phyloP scores from a whole-genome alignment of 2,888 invertebrate species.

The Epirrhoe tristata region DNA sequence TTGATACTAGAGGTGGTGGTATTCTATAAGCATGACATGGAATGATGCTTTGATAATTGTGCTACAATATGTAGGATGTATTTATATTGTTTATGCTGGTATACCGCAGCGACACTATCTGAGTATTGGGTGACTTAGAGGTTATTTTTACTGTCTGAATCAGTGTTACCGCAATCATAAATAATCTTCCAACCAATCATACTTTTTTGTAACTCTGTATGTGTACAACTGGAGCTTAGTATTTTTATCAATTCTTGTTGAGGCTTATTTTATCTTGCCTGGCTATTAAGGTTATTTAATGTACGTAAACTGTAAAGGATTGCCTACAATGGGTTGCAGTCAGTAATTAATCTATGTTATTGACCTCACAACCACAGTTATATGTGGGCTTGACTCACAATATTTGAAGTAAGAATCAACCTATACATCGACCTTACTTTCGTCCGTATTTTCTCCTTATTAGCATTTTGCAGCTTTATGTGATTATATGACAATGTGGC shows the following conservation, averaged over 20 bases:
- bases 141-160: neutral
- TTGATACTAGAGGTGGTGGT: slow-evolving; percentile 6
- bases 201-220: neutral
- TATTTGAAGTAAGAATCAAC: neutral
- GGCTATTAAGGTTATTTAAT: neutral
- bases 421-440: neutral
- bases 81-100: neutral
- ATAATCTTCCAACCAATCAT: neutral
- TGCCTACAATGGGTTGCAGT: neutral
- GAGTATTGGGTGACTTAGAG: neutral
- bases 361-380: neutral
- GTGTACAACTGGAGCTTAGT: neutral
- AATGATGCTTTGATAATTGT: neutral
- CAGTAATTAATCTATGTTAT: neutral
- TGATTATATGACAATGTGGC: neutral
- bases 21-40: slow-evolving; percentile 14
- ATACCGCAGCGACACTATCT: neutral
- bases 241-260: neutral
- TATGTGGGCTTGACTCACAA: neutral
- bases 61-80: neutral
- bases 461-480: too few species aligned
- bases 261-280: neutral
- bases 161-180: neutral
- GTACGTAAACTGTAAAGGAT: neutral
- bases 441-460: neutral